phyloP scores from a whole-genome alignment of 2,888 invertebrate species.

The Meteorus cinctellus region DNA sequence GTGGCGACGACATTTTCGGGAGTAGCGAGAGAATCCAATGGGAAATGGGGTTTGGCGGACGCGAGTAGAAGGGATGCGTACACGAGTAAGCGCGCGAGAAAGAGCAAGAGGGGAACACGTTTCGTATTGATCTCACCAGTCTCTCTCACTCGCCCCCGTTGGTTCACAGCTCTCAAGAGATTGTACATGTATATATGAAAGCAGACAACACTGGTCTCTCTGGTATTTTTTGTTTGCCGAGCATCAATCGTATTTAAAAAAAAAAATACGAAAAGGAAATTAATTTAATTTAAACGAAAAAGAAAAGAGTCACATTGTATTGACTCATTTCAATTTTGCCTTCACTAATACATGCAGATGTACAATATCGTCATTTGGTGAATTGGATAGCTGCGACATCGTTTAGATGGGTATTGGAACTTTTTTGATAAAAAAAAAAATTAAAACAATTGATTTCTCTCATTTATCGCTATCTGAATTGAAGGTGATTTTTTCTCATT shows the following conservation, averaged over 20 bases:
- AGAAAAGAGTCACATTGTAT: not conserved
- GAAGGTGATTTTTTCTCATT: not conserved
- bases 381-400: slow-evolving; percentile 14
- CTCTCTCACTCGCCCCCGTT: slow-evolving; percentile 27
- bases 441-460: not conserved
- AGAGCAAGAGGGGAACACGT: slow-evolving; percentile 39
- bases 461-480: not conserved
- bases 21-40: slow-evolving; percentile 37
- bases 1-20: slow-evolving; percentile 41
- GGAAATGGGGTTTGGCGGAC: slow-evolving; percentile 45
- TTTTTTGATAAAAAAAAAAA: not conserved
- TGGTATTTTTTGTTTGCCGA: not conserved
- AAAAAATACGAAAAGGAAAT: not conserved
- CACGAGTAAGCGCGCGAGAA: slow-evolving; percentile 25
- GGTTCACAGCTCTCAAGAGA: not conserved
- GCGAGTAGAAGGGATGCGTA: slow-evolving; percentile 53
- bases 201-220: not conserved
- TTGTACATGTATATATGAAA: not conserved
- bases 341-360: not conserved
- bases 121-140: slow-evolving; percentile 53
- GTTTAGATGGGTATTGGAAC: not conserved
- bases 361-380: slow-evolving; percentile 14
- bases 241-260: not conserved
- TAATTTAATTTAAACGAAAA: not conserved
- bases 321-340: not conserved